phyloP scores from a whole-genome alignment of 2,113 vertebrate genomes.

The Onychostoma macrolepis region DNA sequence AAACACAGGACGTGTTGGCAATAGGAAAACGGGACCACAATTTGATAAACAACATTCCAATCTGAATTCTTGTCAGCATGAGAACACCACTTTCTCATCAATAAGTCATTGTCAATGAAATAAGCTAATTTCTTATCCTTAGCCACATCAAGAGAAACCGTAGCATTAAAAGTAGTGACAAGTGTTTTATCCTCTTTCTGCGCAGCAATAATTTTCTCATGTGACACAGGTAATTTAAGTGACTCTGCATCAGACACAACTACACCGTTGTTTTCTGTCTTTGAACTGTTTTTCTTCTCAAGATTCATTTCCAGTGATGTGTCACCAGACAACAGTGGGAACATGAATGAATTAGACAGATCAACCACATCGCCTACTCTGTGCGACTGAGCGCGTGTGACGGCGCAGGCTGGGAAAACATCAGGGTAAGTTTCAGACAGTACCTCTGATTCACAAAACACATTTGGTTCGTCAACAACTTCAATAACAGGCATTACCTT shows the following conservation, averaged over 20 bases:
- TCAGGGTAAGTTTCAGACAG: background rate
- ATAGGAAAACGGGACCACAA: background rate
- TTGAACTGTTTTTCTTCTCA: too few species aligned
- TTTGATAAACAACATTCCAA: background rate
- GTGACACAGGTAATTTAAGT: background rate
- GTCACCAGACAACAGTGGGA: background rate
- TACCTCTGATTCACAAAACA: background rate
- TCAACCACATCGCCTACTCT: background rate
- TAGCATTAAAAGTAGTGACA: background rate
- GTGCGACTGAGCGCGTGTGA: background rate
- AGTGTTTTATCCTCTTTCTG: background rate
- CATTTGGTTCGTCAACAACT: background rate
- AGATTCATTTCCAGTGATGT: background rate
- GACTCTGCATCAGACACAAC: too few species aligned
- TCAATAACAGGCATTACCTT: background rate
- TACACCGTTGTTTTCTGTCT: too few species aligned
- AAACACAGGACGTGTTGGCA: background rate
- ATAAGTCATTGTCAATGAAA: background rate
- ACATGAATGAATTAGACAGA: background rate
- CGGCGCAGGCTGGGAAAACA: background rate
- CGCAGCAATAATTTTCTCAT: background rate
- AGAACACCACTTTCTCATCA: slow-evolving; percentile 8
- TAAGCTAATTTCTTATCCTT: background rate
- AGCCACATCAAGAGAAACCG: background rate
- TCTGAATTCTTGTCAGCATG: background rate